A percentile compares a stretch with the other conserved stretches of the same genome.
phyloP scores from a whole-genome alignment of 35 echinoderm and acorn worm genomes.

The Apostichopus parvimensis region DNA sequence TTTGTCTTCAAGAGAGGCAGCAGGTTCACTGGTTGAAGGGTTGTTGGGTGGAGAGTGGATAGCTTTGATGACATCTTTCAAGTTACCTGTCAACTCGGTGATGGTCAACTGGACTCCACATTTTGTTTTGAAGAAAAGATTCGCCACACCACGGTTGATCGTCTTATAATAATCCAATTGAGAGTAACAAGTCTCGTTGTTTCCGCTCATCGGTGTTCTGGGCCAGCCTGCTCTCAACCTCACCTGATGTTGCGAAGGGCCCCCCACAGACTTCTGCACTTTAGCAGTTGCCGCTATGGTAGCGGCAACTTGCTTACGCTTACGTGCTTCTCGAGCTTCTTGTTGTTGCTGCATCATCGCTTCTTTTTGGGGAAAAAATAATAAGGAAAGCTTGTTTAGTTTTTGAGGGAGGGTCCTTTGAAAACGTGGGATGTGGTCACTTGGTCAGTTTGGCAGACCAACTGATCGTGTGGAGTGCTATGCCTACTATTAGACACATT shows the following conservation, averaged over 20 bases:
- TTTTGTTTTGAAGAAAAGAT: not conserved
- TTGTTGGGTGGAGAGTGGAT: not conserved
- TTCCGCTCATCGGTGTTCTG: not conserved
- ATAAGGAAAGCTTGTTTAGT: no score
- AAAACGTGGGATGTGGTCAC: no score
- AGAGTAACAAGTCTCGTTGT: not conserved
- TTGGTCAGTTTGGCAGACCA: no score
- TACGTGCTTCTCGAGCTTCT: not conserved
- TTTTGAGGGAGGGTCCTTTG: no score
- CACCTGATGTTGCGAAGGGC: not conserved
- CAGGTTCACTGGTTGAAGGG: not conserved
- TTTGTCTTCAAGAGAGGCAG: not conserved
- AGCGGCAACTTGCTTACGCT: not conserved
- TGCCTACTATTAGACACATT: no score
- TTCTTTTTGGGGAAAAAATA: no score
- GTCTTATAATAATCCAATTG: not conserved
- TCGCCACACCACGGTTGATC: not conserved
- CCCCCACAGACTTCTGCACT: conserved; percentile 2
- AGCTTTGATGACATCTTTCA: not conserved
- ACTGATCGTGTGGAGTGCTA: no score
- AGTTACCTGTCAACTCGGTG: not conserved
- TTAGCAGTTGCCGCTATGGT: conserved; percentile 4
- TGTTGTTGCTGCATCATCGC: not conserved
- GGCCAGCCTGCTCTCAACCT: not conserved
- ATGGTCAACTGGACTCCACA: not conserved